phyloP scores from a whole-genome alignment of 2,888 invertebrate genomes.

The Hydroisotoma schaefferi region DNA sequence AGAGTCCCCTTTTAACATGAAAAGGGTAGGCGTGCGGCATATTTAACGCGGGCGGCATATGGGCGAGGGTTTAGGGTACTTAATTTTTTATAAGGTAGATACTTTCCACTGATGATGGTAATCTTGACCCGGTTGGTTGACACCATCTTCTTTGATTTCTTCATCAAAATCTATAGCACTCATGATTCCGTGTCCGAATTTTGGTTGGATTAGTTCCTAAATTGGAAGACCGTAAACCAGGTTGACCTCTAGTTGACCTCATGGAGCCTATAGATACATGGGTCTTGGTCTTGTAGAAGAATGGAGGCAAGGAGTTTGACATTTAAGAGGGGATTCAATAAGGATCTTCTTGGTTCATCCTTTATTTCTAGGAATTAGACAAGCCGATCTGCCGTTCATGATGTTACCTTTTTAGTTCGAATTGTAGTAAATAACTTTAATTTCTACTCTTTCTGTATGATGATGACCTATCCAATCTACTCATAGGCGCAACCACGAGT shows the following conservation, averaged over 20 bases:
- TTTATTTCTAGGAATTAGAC: slow-evolving; percentile 18
- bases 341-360: slow-evolving; percentile 21
- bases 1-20: too few relatives aligned
- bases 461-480: too few relatives aligned
- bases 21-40: too few relatives aligned
- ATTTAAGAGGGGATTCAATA: slow-evolving; percentile 37
- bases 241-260: too few relatives aligned
- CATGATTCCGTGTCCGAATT: slow-evolving; percentile 47
- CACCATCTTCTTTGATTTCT: slow-evolving; percentile 35
- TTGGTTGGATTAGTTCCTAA: slow-evolving; percentile 42
- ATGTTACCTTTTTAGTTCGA: too few relatives aligned
- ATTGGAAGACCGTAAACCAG: slow-evolving; percentile 37
- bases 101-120: slow-evolving; percentile 42
- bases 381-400: slow-evolving; percentile 25
- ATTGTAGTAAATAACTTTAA: too few relatives aligned
- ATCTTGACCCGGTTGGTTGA: slow-evolving; percentile 24
- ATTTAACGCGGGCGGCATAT: too few relatives aligned
- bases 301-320: slow-evolving; percentile 26
- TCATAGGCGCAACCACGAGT: too few relatives aligned
- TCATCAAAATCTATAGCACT: slow-evolving; percentile 44
- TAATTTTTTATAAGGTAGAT: slow-evolving; percentile 39
- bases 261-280: slow-evolving; percentile 38
- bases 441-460: too few relatives aligned
- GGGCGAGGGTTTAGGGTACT: too few relatives aligned
- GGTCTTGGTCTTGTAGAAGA: slow-evolving; percentile 40